Evolutionary conservation across 2,888 invertebrate genomes (phyloP).

Genomic region (Cephus nigrinus): DNA sequence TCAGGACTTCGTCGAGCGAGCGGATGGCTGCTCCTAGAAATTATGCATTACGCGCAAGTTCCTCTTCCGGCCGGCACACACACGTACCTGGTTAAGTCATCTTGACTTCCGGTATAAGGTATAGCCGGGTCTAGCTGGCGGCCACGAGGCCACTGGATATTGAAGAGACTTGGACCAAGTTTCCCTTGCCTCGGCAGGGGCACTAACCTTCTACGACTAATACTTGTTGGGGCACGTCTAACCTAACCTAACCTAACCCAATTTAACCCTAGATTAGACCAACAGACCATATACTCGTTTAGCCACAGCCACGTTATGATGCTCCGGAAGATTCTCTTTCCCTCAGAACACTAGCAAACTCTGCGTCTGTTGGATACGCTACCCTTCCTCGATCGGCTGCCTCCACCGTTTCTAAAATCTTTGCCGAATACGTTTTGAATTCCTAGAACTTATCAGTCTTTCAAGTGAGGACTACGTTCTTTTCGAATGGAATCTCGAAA

Average conservation of each 20-base stretch:
- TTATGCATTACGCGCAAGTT: not conserved
- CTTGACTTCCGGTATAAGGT: not conserved
- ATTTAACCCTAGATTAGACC: constrained; percentile 57
- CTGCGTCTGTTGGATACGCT: not conserved
- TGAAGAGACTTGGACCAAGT: constrained; percentile 31
- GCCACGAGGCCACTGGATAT: not conserved
- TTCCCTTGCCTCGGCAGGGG: constrained; percentile 30
- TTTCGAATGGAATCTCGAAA: not conserved
- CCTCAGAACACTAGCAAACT: not conserved
- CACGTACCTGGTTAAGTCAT: not conserved
- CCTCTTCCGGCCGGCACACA: not conserved
- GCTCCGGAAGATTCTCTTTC: not conserved
- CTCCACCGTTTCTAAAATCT: not conserved
- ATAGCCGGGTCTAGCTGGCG: constrained; percentile 9
- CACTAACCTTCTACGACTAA: constrained; percentile 48
- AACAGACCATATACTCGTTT: constrained; percentile 44
- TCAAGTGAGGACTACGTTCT: not conserved
- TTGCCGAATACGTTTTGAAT: not conserved
- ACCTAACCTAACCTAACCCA: constrained; percentile 52
- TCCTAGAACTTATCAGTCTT: not conserved
- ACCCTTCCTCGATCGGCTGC: too few relatives aligned
- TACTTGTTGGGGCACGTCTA: constrained; percentile 47
- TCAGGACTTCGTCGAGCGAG: not conserved
- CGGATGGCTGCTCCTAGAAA: not conserved
- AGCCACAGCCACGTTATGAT: constrained; percentile 9